Base-by-base conservation (phyloP, 92 coral and sea anemone species). In the Chrysogorgia sp. region DNA sequence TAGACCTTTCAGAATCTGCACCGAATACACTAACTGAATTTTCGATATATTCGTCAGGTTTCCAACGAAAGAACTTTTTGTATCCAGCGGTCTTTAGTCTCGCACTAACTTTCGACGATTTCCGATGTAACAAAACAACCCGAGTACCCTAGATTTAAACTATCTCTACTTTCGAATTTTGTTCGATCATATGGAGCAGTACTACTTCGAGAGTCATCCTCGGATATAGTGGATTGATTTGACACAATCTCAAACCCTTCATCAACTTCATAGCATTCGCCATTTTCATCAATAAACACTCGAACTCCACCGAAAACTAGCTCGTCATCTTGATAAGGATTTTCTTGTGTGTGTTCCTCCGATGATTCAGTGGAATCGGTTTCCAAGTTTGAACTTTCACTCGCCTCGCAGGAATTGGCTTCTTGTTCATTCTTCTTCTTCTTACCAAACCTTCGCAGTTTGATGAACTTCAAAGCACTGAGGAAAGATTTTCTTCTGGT, bases 221-320 rank as follows among this genome's bases (percentile, higher is more conserved):
- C 79, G 56, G 63, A 52, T 12, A 31, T 30, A 37, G 49, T 20
- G 0, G 79, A 72, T 0, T 21, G 40, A 21, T 50, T 72, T 26
- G 63, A 57, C 23, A 23, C 63, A n/a, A 10, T 22, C 29, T 72
- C 79, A 52, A 29, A 53, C 25, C 1, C 55, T 10, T 72, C 79
- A 21, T 71, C 79, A 0, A 72, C 52, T 35, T 72, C 65, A 25
- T 40, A 52, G 37, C 58, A 72, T 31, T 72, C 63, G 14, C 79
- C 79, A 34, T 72, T 72, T 34, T 72, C 79, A 32, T 72, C 64
- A 9, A 72, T 48, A 72, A 72, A 52, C 22, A 72, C 79, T 14
- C 79, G 79, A 72, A 72, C 79, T 4, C 79, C 79, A 17, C 79
- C 79, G 20, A 72, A 72, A 10, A 72, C 55, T 13, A 72, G 55